Base-by-base conservation (phyloP, 2,888 invertebrate genomes). In the Gerosis bhagava region DNA sequence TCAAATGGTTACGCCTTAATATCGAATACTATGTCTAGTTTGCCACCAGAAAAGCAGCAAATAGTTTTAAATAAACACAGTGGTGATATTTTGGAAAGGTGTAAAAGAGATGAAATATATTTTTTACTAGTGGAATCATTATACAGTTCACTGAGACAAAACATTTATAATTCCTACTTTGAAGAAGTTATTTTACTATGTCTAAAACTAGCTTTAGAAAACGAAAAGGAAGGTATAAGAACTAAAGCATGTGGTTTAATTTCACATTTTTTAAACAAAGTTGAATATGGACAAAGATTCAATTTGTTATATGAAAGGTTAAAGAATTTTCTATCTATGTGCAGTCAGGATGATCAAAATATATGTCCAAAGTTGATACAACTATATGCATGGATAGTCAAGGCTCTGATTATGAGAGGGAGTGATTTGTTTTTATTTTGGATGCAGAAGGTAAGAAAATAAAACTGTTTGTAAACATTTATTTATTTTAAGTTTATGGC, bases 181-280 rank as follows among this genome's bases (percentile, higher is more conserved):
- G 70, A 77, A 26, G 73, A 79, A 10, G 66, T 90, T 3, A 60
- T 90, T 59, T 58, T 49, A 2, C 49, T 84, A 25, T 72, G 88
- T 10, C 62, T 80, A 22, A 67, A 72, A 15, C 36, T 88, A 6
- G 73, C 87, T 25, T 59, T 90, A 26, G 60, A 72, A 0, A 77
- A 76, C 59, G 64, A 73, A 0, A 66, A 71, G 51, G 67, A 69
- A 3, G 49, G 67, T 13, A 60, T 84, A 3, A 81, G 82, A 50
- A 66, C 65, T 7, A 83, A 83, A 51, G 83, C 90, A 0, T 89
- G 87, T 60, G 77, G 83, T 52, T 67, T 92, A 41, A 63, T 91
- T 43, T 90, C 91, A 0, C 91, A 91, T 71, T 72, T 93, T 44
- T 60, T 93, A 31, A 93, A 93, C 63, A 93, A 93, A 70, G 78